Evolutionary conservation across 2,888 invertebrate genomes (phyloP).

Genomic region (Monoplex corrugatus): DNA sequence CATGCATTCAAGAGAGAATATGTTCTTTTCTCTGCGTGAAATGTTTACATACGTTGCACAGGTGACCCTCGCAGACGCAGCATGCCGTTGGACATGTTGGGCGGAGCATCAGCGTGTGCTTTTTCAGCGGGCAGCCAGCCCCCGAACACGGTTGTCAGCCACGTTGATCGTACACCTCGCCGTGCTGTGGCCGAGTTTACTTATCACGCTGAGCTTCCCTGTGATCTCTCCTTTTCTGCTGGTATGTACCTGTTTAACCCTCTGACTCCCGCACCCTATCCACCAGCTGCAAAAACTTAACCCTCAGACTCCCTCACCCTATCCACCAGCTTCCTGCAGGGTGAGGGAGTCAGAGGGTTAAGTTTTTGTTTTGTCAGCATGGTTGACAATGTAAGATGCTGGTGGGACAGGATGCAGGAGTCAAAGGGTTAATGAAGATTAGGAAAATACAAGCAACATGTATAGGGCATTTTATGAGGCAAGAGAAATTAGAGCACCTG

Average conservation of each 20-base stretch:
- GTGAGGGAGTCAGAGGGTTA: too few relatives aligned
- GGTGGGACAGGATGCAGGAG: too few relatives aligned
- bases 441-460: too few relatives aligned
- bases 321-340: too few relatives aligned
- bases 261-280: too few relatives aligned
- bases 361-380: too few relatives aligned
- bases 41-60: background rate
- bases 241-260: constrained; percentile 64
- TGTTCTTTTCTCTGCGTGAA: background rate
- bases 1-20: background rate
- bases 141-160: background rate
- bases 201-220: constrained; percentile 70
- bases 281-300: too few relatives aligned
- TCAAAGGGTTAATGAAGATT: too few relatives aligned
- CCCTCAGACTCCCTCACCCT: too few relatives aligned
- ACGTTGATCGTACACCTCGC: background rate
- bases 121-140: background rate
- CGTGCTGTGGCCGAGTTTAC: constrained; percentile 63
- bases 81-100: constrained; percentile 13
- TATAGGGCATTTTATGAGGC: too few relatives aligned
- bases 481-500: too few relatives aligned
- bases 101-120: background rate
- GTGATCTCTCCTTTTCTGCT: constrained; percentile 74
- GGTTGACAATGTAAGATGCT: too few relatives aligned
- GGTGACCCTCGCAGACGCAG: constrained; percentile 18